Conservation (phyloP, 2,113 vertebrate species). For the Microcebus murinus region DNA sequence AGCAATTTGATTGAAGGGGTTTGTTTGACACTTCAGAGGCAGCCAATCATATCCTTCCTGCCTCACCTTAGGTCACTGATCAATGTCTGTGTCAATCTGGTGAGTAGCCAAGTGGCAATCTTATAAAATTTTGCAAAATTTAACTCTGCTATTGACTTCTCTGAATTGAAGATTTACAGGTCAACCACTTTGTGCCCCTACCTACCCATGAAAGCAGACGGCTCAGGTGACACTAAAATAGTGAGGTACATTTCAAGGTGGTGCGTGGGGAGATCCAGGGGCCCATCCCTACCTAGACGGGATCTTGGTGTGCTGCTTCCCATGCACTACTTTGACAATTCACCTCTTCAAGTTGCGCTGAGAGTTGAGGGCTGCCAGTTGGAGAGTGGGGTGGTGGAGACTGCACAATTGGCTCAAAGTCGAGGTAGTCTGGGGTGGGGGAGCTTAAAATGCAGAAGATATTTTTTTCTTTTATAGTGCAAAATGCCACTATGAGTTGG, state of each 20-base stretch:
- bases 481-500: conserved; percentile 61
- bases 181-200: conserved; percentile 76
- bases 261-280: conserved; percentile 84
- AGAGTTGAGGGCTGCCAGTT: conserved; percentile 92
- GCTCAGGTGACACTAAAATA: conserved; percentile 80
- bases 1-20: conserved; percentile 99
- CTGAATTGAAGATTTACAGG: conserved; percentile 81
- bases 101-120: conserved; percentile 86
- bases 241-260: conserved; percentile 87
- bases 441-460: conserved; percentile 40
- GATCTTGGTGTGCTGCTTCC: conserved; percentile 80
- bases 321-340: conserved; percentile 87
- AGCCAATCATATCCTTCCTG: conserved; percentile 99
- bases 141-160: conserved; percentile 83
- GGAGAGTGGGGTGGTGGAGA: conserved; percentile 89
- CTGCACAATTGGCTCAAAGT: conserved; percentile 68
- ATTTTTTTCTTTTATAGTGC: not conserved
- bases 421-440: conserved; percentile 10
- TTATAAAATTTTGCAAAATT: conserved; percentile 79
- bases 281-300: conserved; percentile 37
- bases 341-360: conserved; percentile 84
- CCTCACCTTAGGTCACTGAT: conserved; percentile 99
- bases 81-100: conserved; percentile 99
- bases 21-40: conserved; percentile 99
- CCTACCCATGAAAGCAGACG: conserved; percentile 59